These are phyloP conservation scores for Drosophila prostipennis DNA, from an alignment of 2,888 invertebrate species.

Conservation along the genomic window DNA sequence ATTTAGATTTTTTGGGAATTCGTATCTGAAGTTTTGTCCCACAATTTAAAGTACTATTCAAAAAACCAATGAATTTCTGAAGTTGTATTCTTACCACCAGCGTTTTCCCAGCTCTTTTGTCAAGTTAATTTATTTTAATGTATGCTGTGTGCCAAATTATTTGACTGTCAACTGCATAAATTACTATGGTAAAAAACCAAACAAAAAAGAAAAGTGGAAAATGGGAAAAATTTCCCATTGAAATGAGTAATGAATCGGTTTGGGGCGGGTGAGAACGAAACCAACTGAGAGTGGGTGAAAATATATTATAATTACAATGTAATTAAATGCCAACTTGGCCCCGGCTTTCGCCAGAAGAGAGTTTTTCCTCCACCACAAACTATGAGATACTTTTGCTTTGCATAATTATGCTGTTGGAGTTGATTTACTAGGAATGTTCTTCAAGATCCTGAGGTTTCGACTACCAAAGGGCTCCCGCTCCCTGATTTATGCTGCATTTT, in stretches of 20 bases:
- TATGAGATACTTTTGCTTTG: conserved; percentile 12
- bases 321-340: conserved; percentile 47
- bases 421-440: conserved; percentile 26
- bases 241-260: conserved; percentile 45
- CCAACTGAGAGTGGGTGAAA: conserved; percentile 39
- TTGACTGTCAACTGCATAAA: conserved; percentile 49
- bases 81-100: background rate
- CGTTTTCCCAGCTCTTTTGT: conserved; percentile 15
- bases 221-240: conserved; percentile 39
- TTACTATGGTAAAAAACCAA: conserved; percentile 22
- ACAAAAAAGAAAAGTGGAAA: conserved; percentile 22
- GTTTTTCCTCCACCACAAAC: conserved; percentile 3
- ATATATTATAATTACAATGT: conserved; percentile 48
- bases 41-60: background rate
- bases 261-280: conserved; percentile 27
- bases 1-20: background rate
- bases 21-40: background rate
- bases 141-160: conserved; percentile 40
- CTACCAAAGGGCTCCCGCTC: conserved; percentile 25
- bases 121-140: conserved; percentile 46
- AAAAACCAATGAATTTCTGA: background rate
- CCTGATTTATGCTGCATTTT: conserved; percentile 35
- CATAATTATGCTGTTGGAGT: conserved; percentile 23
- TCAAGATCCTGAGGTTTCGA: conserved; percentile 7
- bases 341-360: conserved; percentile 45